Conservation (phyloP, 2,797 vertebrate genomes). For the Rousettus madagascariensis region DNA sequence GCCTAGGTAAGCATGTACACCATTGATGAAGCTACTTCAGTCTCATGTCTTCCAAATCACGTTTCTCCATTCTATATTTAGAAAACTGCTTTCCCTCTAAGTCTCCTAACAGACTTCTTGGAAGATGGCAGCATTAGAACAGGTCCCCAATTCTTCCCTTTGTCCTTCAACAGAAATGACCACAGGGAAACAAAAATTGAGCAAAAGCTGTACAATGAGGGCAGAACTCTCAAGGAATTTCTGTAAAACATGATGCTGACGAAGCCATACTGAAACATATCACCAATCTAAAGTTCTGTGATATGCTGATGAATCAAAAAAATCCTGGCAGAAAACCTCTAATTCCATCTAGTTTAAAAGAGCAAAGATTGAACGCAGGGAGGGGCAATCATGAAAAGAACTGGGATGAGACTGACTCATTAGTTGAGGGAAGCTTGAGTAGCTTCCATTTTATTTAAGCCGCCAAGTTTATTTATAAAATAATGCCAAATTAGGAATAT, state of each 20-base stretch:
- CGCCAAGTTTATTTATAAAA: constrained; percentile 4
- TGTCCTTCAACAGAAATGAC: not conserved
- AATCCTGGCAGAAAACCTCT: constrained; percentile 5
- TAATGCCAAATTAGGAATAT: constrained; percentile 45
- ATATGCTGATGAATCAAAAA: not conserved
- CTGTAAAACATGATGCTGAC: not conserved
- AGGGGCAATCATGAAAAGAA: not conserved
- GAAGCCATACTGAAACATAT: not conserved
- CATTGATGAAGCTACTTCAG: constrained; percentile 15
- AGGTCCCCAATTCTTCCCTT: constrained; percentile 22
- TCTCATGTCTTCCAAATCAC: constrained; percentile 19
- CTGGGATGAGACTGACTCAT: not conserved
- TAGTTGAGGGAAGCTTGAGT: not conserved
- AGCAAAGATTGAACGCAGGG: not conserved
- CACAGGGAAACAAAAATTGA: constrained; percentile 31
- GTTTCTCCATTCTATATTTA: constrained; percentile 50
- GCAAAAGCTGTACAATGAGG: not conserved
- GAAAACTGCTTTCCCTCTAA: constrained; percentile 12
- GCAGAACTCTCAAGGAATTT: constrained; percentile 24
- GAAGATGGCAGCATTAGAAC: not conserved
- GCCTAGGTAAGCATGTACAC: not conserved
- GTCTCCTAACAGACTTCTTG: constrained; percentile 45
- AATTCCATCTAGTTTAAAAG: constrained; percentile 28
- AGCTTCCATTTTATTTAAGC: not conserved
- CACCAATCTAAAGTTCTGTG: not conserved